Conservation (phyloP, 2,888 invertebrate genomes). For the Cyclophora albipunctata region DNA sequence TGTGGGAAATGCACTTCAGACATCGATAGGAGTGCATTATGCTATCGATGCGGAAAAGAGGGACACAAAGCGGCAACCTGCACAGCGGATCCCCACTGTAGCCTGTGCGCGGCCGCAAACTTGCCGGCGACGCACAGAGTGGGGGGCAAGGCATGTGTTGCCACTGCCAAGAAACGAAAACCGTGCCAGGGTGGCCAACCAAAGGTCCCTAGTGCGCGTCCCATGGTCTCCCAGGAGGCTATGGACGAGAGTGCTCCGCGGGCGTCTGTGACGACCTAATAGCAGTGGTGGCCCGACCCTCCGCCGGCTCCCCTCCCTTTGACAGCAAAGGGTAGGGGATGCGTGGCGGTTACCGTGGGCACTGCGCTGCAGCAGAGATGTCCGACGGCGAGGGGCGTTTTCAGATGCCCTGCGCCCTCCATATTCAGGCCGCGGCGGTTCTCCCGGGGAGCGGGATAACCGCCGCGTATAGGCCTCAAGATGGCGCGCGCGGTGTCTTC, state of each 20-base stretch:
- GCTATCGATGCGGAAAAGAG: conserved; percentile 5
- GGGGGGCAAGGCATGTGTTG: no score
- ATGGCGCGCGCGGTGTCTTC: no score
- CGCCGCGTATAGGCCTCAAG: no score
- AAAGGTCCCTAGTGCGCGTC: neutral
- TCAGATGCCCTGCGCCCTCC: neutral
- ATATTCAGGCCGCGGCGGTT: neutral
- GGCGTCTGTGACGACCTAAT: no score
- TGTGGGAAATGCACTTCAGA: neutral
- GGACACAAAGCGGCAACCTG: conserved; percentile 1
- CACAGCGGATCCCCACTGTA: neutral
- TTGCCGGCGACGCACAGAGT: neutral
- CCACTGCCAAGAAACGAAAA: no score
- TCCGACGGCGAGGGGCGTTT: neutral
- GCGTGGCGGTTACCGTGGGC: neutral
- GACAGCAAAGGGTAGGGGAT: no score
- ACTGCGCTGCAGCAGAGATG: neutral
- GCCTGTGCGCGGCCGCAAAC: neutral
- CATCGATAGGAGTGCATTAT: neutral
- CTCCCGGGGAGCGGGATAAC: no score
- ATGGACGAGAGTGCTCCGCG: neutral
- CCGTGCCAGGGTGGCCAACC: neutral
- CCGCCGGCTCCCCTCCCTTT: no score
- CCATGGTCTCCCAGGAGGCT: neutral
- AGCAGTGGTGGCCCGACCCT: neutral